Base-by-base conservation (phyloP, 1,140 invertebrate genomes). In the Drosophila murphyi region DNA sequence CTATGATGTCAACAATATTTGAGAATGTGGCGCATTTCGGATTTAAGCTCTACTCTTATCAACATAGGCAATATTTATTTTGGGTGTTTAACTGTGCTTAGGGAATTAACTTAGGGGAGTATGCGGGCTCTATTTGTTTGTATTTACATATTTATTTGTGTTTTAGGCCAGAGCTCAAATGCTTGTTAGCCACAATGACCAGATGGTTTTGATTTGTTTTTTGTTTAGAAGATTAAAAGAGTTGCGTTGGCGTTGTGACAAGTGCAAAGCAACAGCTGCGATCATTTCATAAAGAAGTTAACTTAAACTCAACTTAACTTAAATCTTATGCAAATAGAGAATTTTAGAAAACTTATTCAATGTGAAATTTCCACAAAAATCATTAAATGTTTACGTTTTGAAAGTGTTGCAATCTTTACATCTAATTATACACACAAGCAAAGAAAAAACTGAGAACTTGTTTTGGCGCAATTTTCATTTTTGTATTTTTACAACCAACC, bases 1-100 rank as follows among this genome's bases (percentile, higher is more conserved):
- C 43, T 57, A 67, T 85, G 78, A 86, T 86, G 82, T 81, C 82
- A 86, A 86, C 78, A 78, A 71, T 43, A 43, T 56, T 39, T 63
- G 12, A 5, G 45, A 65, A 73, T 43, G 37, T 65, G 37, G 28
- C 39, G 10, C 50, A 59, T 77, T 68, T 64, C 20, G 64, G 55
- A 52, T 68, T 76, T 69, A 67, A 28, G 50, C 59, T 63, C 72
- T 62, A 31, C 68, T 57, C 64, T 85, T 85, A 81, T 86, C 74
- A 78, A 41, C 52, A 43, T 39, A 31, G 60, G 78, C 51, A 67
- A 68, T 81, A 75, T 85, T 78, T 85, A 75, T 80, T 78, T 80
- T 70, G 12, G 64, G 69, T 47, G 56, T 35, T 85, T 85, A 67
- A 71, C 61, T 55, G 59, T 69, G 12, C 12, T 45, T 31, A 28